Conservation (phyloP, 1,140 invertebrate genomes). For the Aricia agestis region DNA sequence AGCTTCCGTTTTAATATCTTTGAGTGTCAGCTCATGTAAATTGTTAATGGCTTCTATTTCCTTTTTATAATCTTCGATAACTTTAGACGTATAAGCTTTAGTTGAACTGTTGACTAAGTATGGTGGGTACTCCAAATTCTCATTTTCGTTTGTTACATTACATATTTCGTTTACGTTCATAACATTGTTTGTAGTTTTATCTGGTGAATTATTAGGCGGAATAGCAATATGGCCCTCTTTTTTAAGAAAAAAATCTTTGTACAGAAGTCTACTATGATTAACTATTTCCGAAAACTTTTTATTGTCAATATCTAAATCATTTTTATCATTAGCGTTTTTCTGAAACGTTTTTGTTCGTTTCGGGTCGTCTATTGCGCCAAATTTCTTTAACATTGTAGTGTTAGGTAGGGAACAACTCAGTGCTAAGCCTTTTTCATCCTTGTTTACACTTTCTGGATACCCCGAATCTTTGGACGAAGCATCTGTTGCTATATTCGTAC, state of each 20-base stretch:
- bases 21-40: slow-evolving; percentile 66
- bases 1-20: slow-evolving; percentile 67
- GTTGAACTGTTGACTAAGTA: slow-evolving; percentile 66
- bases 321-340: slow-evolving; percentile 42
- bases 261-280: slow-evolving; percentile 62
- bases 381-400: slow-evolving; percentile 40
- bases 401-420: slow-evolving; percentile 51
- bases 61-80: slow-evolving; percentile 74
- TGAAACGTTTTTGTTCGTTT: slow-evolving; percentile 55
- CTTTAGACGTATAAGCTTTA: slow-evolving; percentile 72
- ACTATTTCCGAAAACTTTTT: slow-evolving; percentile 51
- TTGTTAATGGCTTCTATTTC: slow-evolving; percentile 72
- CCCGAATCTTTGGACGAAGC: slow-evolving; percentile 67
- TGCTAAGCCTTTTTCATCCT: slow-evolving; percentile 48
- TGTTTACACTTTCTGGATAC: slow-evolving; percentile 52
- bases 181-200: slow-evolving; percentile 36
- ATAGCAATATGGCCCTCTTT: slow-evolving; percentile 57
- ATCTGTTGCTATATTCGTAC: slow-evolving; percentile 51
- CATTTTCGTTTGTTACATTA: slow-evolving; percentile 33
- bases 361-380: slow-evolving; percentile 35
- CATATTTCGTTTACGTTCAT: slow-evolving; percentile 35
- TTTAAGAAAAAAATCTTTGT: slow-evolving; percentile 67
- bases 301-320: slow-evolving; percentile 31
- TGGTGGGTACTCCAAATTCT: slow-evolving; percentile 58
- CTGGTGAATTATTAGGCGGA: slow-evolving; percentile 56